Conservation (phyloP, 2,113 vertebrate species). For the Mormyrus lacerda region DNA sequence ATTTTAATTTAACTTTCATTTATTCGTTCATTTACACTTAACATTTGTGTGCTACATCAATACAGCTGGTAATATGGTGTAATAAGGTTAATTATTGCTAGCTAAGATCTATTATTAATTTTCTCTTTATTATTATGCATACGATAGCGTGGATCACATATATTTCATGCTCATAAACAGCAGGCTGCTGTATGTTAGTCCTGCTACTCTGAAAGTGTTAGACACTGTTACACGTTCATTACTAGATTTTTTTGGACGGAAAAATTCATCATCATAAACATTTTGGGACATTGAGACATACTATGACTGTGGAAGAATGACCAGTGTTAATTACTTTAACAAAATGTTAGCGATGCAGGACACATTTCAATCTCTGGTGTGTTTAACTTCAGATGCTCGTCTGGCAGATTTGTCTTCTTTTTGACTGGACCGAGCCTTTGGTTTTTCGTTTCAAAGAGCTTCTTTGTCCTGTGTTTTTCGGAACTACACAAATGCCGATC, state of each 20-base stretch:
- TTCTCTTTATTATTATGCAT: background rate
- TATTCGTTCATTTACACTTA: background rate
- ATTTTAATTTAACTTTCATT: background rate
- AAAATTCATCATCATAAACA: background rate
- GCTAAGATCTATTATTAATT: background rate
- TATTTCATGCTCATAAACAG: no score
- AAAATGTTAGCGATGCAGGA: background rate
- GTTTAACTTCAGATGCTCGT: background rate
- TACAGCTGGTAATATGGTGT: background rate
- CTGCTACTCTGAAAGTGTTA: background rate
- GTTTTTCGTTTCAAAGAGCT: background rate
- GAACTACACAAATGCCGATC: background rate
- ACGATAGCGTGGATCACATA: background rate
- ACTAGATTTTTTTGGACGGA: background rate
- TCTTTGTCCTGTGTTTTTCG: background rate
- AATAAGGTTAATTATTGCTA: background rate
- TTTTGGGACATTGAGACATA: background rate
- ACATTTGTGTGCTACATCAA: background rate
- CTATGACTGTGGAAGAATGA: background rate
- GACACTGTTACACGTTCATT: background rate
- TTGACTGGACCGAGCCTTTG: background rate
- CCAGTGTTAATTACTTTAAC: background rate
- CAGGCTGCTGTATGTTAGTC: background rate
- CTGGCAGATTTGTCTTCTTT: background rate
- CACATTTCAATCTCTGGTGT: background rate